Evolutionary conservation across 2,888 invertebrate genomes (phyloP), one percentile per base, ranked within the genome.

Genomic region (Homarus gammarus): DNA sequence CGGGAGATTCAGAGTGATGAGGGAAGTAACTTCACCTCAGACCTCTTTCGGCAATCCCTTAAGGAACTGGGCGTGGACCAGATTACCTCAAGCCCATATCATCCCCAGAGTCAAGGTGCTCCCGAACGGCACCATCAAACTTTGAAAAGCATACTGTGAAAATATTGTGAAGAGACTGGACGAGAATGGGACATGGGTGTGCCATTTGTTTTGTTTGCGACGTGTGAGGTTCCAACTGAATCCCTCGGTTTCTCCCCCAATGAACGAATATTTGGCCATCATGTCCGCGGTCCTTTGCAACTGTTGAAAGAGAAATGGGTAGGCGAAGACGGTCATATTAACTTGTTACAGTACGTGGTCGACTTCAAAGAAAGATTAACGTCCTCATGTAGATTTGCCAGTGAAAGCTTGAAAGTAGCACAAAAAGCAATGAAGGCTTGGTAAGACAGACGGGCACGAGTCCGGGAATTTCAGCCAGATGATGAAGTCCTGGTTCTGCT

Each of bases 61-160:
- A 49, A 27, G 6, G 77, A 77, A 10, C 38, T 44, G 31, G 31
- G 77, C 10, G 10, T 77, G 12, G 8, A 15, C 18, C 51, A 77
- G 3, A 36, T n/a, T 27, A 10, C 3, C 5, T n/a, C 40, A 2
- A 68, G 68, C 18, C 38, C 68, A 1, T 68, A 68, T 27, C 82
- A 82, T 36, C 40, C 68, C 8, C n/a, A 82, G 38, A 27, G 10
- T 1, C n/a, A 68, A 27, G 38, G 68, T 5, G 38, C 40, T 2
- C 31, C 82, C n/a, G 82, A 82, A 40, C 5, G 68, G 5, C 68
- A 44, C 27, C 68, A 82, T n/a, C 68, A 82, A 27, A 82, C 27
- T 12, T 8, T 82, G 27, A 82, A 68, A 27, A 27, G 40, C 15
- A 68, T 82, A 44, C 27, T 82, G n/a, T 18, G 27, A 15, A 68